Base-by-base conservation (phyloP, 2,797 vertebrate genomes). In the Scolopax rusticola region DNA sequence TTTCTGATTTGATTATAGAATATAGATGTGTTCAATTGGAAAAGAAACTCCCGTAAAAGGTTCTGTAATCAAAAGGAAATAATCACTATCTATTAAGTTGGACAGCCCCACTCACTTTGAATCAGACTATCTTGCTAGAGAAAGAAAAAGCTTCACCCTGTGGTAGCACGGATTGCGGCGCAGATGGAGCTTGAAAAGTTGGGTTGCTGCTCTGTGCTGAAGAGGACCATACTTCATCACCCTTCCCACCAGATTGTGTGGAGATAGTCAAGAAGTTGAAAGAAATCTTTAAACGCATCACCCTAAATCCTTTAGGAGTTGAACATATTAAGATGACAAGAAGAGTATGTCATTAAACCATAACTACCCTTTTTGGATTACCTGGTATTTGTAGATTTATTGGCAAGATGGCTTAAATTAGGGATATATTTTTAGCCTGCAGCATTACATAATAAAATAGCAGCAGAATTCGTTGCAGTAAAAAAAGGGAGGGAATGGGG, bases 321-420 rank as follows among this genome's bases (percentile, higher is more conserved):
- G 69, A 95, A 87, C 57, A 56, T 91, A 87, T 30, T 97, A 94
- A 95, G 89, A 96, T 94, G 91, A 96, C 86, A 97, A 96, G 94
- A 94, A 92, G 77, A 97, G 48, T 79, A 70, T 93, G 87, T 89
- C 89, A 93, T 94, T 96, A 95, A 95, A 87, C 65, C 15, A 0
- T 94, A 95, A 94, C 61, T 95, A 85, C 79, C 61, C 88, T 94
- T 97, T 95, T 73, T 97, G 92, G 86, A 96, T 91, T 87, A 95
- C 84, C 90, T 96, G 84, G 64, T 83, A 95, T 96, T 95, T 96
- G 69, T 90, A 88, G 91, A 73, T 95, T 92, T 96, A 86, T 89
- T 94, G 94, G 71, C 84, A 97, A 95, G 53, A 83, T 93, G 95
- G 83, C 87, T 96, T 97, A 95, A 92, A 93, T 97, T 95, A 96